phyloP scores from a whole-genome alignment of 2,797 vertebrate species.

The Macroramphosus scolopax region DNA sequence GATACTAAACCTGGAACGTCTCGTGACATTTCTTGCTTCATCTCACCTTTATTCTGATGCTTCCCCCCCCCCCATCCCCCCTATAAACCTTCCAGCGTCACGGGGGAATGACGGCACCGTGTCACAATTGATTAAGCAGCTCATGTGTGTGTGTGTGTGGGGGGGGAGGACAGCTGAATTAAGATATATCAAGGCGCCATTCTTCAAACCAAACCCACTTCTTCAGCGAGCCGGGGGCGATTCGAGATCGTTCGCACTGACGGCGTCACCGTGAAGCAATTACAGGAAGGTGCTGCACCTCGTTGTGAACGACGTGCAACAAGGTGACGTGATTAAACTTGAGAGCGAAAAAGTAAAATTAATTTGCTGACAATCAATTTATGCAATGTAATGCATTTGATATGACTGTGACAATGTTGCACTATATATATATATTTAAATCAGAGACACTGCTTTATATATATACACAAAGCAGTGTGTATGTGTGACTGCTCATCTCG shows the following conservation, averaged over 20 bases:
- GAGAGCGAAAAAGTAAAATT: too few relatives aligned
- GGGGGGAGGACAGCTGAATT: slow-evolving; percentile 74
- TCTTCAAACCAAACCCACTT: slow-evolving; percentile 60
- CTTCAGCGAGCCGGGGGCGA: slow-evolving; percentile 54
- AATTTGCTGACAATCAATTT: too few relatives aligned
- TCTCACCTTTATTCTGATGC: slow-evolving; percentile 57
- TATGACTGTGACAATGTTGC: too few relatives aligned
- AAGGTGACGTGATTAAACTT: slow-evolving; percentile 17
- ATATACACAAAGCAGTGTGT: too few relatives aligned
- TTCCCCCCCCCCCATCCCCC: slow-evolving; percentile 48
- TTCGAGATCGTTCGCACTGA: slow-evolving; percentile 32
- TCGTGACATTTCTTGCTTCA: slow-evolving; percentile 50
- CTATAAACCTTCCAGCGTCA: slow-evolving; percentile 64
- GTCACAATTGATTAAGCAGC: slow-evolving; percentile 79
- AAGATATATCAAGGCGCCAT: slow-evolving; percentile 64
- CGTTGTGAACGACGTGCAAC: slow-evolving; percentile 16
- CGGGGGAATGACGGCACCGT: slow-evolving; percentile 59
- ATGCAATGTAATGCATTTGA: too few relatives aligned
- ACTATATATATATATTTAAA: too few relatives aligned
- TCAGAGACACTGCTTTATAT: too few relatives aligned
- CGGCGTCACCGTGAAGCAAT: slow-evolving; percentile 6
- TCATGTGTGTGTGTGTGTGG: too few relatives aligned
- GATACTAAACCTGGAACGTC: slow-evolving; percentile 24
- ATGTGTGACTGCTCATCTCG: too few relatives aligned
- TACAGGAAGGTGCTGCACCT: slow-evolving; percentile 6